Percentiles rank a stretch among this genome's conserved stretches.
phyloP scores from a whole-genome alignment of 2,797 vertebrate genomes.

The Carcharodon carcharias region DNA sequence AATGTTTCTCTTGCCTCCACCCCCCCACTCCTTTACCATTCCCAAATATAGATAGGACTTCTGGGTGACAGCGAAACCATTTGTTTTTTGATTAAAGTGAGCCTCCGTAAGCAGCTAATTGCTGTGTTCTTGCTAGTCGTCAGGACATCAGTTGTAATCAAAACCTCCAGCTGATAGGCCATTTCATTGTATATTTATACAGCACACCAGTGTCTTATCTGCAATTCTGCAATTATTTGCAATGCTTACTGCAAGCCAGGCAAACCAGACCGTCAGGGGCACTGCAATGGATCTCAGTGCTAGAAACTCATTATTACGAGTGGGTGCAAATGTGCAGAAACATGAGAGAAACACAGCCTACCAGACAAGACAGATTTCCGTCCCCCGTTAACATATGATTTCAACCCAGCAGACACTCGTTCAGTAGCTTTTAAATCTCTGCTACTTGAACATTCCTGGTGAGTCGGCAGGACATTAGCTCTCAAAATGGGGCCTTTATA shows the following conservation, averaged over 20 bases:
- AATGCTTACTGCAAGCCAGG: background rate
- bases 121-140: background rate
- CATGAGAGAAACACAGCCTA: background rate
- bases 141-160: background rate
- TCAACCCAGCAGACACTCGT: background rate
- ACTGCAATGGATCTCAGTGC: background rate
- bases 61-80: background rate
- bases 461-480: background rate
- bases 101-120: background rate
- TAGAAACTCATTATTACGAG: background rate
- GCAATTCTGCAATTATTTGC: background rate
- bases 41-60: background rate
- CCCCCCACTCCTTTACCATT: background rate
- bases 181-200: background rate
- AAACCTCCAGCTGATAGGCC: background rate
- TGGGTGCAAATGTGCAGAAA: background rate
- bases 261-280: background rate
- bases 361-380: background rate
- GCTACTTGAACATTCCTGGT: background rate
- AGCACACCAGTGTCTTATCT: background rate
- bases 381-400: background rate
- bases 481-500: background rate
- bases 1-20: background rate
- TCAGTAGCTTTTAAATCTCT: background rate
- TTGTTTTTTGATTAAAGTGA: background rate